Base-by-base conservation (phyloP, 2,797 vertebrate genomes). In the Odontamblyopus rebecca region DNA sequence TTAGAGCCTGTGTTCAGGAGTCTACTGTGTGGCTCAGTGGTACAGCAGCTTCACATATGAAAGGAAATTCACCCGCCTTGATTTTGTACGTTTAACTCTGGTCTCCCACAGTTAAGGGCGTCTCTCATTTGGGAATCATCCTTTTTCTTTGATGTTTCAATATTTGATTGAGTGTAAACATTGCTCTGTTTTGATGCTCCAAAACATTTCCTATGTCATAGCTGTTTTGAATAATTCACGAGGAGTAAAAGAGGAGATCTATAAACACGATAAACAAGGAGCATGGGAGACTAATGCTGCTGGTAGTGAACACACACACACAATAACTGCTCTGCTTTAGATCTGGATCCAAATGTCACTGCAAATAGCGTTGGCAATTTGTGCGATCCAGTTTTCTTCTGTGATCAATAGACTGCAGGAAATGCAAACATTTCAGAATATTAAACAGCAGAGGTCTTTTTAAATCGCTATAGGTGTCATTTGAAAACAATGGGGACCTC, bases 401-500 rank as follows among this genome's bases (percentile, higher is more conserved):
- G 1, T 68, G 75, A 76, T 74, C 32, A 1, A 69, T 76, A 62
- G 15, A 2, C 68, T 77, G 69, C 62, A 53, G 53, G 23, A 23
- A 2, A 27, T 60, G 18, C 51, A 35, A 19, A 4, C 27, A 68
- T 16, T 70, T 71, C 67, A 72, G 62, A 75, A 76, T 60, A 57
- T 71, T 61, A 5, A 27, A 66, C 57, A 26, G 69, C 72, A 69
- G 15, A 27, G 0, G 60, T 44, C 44, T 70, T 51, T 68, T 50
- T 38, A 41, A 64, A 78, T 71, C 66, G 0, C 6, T 75, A 30
- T 48, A 29, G n/a, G 57, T 50, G 27, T 60, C 51, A 18, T 11
- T 69, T 70, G 63, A 53, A 77, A 75, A 73, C 50, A 72, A 67
- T 12, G 30, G 65, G 38, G 53, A 63, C 38, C 48, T 76, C 18